A percentile compares a stretch with the other conserved stretches of the same genome.
These are phyloP conservation scores for Lepus americanus DNA, from an alignment of 2,113 vertebrate genomes.

Conservation along the genomic window DNA sequence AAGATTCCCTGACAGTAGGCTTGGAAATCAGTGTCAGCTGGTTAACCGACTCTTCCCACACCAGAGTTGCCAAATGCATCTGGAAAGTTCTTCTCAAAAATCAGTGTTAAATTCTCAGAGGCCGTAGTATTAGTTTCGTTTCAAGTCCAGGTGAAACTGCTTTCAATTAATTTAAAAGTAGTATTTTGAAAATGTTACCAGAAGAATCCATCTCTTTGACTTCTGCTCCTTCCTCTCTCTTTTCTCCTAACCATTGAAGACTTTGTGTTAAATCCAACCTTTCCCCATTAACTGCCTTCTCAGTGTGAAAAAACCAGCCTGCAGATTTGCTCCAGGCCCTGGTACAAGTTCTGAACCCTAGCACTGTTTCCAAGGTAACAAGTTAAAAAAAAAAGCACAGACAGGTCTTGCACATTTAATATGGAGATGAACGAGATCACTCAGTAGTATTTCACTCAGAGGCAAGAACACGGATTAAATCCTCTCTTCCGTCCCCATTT, in stretches of 20 bases:
- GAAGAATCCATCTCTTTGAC: slow-evolving; percentile 37
- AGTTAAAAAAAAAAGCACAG: slow-evolving; percentile 40
- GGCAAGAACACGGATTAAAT: slow-evolving; percentile 69
- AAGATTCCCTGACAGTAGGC: not conserved
- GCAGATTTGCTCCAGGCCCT: slow-evolving; percentile 70
- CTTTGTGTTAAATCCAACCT: slow-evolving; percentile 67
- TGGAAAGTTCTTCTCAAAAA: not conserved
- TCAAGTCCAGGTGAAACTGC: slow-evolving; percentile 21
- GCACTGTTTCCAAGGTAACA: slow-evolving; percentile 85
- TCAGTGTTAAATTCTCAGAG: not conserved
- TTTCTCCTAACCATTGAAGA: slow-evolving; percentile 69
- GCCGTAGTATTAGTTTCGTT: not conserved
- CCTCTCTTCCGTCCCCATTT: slow-evolving; percentile 54
- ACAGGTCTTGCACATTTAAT: slow-evolving; percentile 79
- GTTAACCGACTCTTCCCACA: not conserved
- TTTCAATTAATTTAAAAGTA: slow-evolving; percentile 24
- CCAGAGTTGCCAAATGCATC: not conserved
- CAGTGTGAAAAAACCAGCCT: slow-evolving; percentile 76
- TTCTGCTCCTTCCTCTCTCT: slow-evolving; percentile 42
- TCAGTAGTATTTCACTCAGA: slow-evolving; percentile 79
- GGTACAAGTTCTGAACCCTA: slow-evolving; percentile 71
- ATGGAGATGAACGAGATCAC: slow-evolving; percentile 86
- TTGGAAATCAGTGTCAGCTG: not conserved
- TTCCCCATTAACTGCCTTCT: slow-evolving; percentile 65
- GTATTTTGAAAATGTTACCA: slow-evolving; percentile 21